Percentiles rank a stretch among this genome's conserved stretches.
phyloP scores from a whole-genome alignment of 2,797 vertebrate genomes.

The Liasis olivaceus region DNA sequence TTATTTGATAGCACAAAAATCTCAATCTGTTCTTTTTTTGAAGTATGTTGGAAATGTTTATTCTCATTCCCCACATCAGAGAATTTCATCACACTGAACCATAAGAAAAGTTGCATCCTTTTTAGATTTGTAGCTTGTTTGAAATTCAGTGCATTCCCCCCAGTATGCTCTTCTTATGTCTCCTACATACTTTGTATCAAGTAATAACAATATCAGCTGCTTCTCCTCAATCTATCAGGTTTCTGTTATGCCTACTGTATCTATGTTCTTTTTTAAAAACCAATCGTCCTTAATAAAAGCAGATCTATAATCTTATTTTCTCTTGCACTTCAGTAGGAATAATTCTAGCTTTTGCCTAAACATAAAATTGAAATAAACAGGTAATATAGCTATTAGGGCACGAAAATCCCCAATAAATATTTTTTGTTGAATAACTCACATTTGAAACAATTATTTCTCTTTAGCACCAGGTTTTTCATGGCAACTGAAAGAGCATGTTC shows the following conservation, averaged over 20 bases:
- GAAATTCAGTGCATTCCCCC: neutral
- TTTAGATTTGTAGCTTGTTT: neutral
- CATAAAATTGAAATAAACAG: neutral
- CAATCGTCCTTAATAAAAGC: neutral
- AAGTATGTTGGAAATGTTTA: no score
- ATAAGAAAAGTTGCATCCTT: neutral
- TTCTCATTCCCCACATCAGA: no score
- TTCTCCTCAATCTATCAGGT: neutral
- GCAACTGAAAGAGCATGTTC: slow-evolving; percentile 24
- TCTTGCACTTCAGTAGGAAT: neutral
- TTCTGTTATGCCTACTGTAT: neutral
- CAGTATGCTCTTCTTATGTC: no score
- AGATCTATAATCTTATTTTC: neutral
- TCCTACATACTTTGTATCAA: neutral
- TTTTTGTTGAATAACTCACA: neutral
- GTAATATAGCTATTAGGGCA: neutral
- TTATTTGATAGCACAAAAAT: no score
- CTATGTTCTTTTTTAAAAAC: neutral
- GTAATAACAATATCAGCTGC: neutral
- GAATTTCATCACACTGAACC: no score
- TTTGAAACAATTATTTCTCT: slow-evolving; percentile 8
- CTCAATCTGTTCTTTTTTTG: no score
- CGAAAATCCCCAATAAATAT: neutral
- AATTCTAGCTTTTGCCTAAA: neutral
- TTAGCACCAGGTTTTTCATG: slow-evolving; percentile 18